Evolutionary conservation across 2,888 invertebrate genomes (phyloP), one percentile per base, ranked within the genome.

Genomic region (Cyclophora albipunctata): DNA sequence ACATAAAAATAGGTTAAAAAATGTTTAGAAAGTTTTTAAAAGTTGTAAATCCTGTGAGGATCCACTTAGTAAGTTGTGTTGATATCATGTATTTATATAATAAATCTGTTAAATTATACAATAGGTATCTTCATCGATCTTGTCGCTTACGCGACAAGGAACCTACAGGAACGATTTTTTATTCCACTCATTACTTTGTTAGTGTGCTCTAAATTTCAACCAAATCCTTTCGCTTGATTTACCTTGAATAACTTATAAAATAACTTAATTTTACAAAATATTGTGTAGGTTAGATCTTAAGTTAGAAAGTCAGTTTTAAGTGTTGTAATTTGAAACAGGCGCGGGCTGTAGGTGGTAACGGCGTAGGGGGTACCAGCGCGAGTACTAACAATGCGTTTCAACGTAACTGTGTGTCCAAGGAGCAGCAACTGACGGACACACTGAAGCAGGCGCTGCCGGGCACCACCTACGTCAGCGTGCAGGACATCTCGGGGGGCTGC

Each of bases 401-500:
- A 51, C 72, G 73, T 40, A 83, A 84, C 58, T 70, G 77, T 41
- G 66, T 81, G 4, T 71, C 79, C 2, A 85, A 81, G 45, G 87
- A 88, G 54, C 71, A 86, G 54, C 76, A 82, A 57, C 62, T 88
- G 5, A 75, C 82, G 0, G 73, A 75, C 3, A 69, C 66, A 0
- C 60, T 88, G 42, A 78, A 74, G 55, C 75, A 67, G n/a, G 64
- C 83, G 0, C 88, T 94, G 69, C 93, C 93, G 0, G 85, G 90
- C 47, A 93, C 93, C 6, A 89, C 90, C 5, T 81, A 85, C 45
- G 90, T 94, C 50, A 89, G 91, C 68, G 92, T 94, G 1, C 87
- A 90, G 52, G 95, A 95, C 67, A 91, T 94, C 45, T 94, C 94
- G 7, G 95, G 95, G 51, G 93, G 95, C 46, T 94, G 95, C 73